Base-by-base conservation (phyloP, 2,113 vertebrate species). In the Grammomys dolichurus region DNA sequence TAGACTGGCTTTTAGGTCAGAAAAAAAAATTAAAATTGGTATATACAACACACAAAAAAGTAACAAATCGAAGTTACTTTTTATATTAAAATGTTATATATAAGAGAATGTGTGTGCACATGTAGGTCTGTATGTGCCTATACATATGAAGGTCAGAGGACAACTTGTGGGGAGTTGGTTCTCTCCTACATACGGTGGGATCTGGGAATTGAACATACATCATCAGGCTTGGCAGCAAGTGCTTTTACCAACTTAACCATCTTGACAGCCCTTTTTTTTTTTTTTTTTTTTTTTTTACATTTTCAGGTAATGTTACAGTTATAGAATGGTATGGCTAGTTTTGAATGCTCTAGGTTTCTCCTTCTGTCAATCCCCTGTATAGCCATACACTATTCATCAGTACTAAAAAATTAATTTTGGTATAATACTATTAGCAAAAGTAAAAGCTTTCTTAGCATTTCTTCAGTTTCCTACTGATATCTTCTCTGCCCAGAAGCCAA, bases 391-490 rank as follows among this genome's bases (percentile, higher is more conserved):
- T 60, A 92, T 60, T 90, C 70, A 81, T 87, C 67, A 89, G 65
- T 89, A 89, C 80, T 86, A 92, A 86, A 65, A 89, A 85, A 87
- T 75, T 58, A 81, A 94, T 60, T 69, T 86, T 90, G 80, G 20
- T 26, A 87, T 1, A 90, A 89, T 51, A 90, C 51, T 69, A 69
- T 26, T 89, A 84, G 88, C 56, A 63, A 75, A 95, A 86, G 72
- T 67, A 77, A 33, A 92, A 24, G 78, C 48, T 73, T 72, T 10
- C 78, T 75, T 60, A 54, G 22, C 65, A 76, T 75, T 87, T 89
- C 75, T 60, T 46, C 67, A 92, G 73, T 65, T 65, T 69, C 80
- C 40, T 40, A 80, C 13, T 67, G 40, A 65, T 22, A 7, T 58
- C 54, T n/a, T 28, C 73, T 81, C 69, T 76, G 28, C 67, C 81